Evolutionary conservation across 2,888 invertebrate genomes (phyloP).

Genomic region (Oegoconia quadripuncta): DNA sequence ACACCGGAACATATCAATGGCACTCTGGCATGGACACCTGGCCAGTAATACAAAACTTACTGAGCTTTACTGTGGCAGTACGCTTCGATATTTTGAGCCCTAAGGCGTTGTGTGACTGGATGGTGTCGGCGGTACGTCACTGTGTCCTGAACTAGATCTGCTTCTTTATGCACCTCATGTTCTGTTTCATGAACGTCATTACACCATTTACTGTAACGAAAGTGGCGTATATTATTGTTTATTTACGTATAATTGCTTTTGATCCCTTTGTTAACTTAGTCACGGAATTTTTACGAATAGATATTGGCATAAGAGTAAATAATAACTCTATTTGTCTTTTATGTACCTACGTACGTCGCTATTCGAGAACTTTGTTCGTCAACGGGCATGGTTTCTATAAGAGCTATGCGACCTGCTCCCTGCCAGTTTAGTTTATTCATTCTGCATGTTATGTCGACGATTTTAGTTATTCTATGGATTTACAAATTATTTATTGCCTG

Average conservation of each 20-base stretch:
- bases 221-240: background rate
- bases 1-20: too few species aligned
- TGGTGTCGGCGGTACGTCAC: slow-evolving; percentile 34
- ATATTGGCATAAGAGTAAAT: too few species aligned
- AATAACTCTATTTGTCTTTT: too few species aligned
- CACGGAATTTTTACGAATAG: too few species aligned
- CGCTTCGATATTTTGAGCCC: slow-evolving; percentile 36
- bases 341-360: too few species aligned
- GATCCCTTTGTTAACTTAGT: too few species aligned
- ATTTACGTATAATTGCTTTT: background rate
- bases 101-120: slow-evolving; percentile 24
- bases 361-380: too few species aligned
- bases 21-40: too few species aligned
- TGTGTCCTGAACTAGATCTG: slow-evolving; percentile 31
- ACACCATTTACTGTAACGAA: slow-evolving; percentile 34
- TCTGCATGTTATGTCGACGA: too few species aligned
- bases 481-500: slow-evolving; percentile 1
- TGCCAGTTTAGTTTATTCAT: too few species aligned
- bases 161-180: slow-evolving; percentile 4
- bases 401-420: too few species aligned
- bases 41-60: slow-evolving; percentile 32
- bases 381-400: too few species aligned
- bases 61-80: slow-evolving; percentile 29
- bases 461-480: background rate
- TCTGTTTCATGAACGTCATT: slow-evolving; percentile 23